Percentiles rank a stretch among this genome's conserved stretches.
Conservation (phyloP, 2,797 vertebrate species). For the Clarias fuscus region DNA sequence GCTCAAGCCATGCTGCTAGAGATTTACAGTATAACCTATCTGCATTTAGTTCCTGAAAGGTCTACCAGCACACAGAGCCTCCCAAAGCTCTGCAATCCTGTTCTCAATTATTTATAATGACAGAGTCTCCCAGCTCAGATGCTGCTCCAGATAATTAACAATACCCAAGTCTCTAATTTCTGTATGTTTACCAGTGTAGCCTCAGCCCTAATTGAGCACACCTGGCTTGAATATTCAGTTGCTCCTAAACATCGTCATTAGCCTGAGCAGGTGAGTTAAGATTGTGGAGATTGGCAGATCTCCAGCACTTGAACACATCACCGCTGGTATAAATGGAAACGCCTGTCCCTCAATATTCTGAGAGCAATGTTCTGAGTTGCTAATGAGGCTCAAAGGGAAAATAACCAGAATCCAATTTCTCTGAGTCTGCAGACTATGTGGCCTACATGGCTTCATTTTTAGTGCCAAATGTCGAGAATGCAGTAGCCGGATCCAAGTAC, state of each 20-base stretch:
- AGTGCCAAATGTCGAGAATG: background rate
- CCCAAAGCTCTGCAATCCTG: background rate
- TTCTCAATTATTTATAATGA: background rate
- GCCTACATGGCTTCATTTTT: background rate
- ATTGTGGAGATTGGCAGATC: constrained; percentile 14
- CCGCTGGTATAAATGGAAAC: constrained; percentile 3
- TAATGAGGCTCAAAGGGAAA: constrained; percentile 13
- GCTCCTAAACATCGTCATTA: constrained; percentile 3
- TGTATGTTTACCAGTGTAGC: background rate
- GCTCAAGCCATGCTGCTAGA: background rate
- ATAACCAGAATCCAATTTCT: constrained; percentile 9
- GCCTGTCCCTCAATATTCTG: background rate
- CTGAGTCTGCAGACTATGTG: background rate
- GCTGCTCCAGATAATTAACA: background rate
- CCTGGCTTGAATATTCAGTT: constrained; percentile 6
- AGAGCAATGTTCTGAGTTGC: constrained; percentile 13
- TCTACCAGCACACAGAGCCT: background rate
- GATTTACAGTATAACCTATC: background rate
- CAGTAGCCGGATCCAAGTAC: background rate
- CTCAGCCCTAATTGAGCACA: constrained; percentile 13
- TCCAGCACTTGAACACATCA: constrained; percentile 6
- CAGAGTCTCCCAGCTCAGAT: background rate
- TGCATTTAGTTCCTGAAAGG: background rate
- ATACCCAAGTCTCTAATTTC: background rate
- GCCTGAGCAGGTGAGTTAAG: constrained; percentile 24